Conservation (phyloP, 53 echinoderm and acorn worm species). For the Antedon mediterranea region DNA sequence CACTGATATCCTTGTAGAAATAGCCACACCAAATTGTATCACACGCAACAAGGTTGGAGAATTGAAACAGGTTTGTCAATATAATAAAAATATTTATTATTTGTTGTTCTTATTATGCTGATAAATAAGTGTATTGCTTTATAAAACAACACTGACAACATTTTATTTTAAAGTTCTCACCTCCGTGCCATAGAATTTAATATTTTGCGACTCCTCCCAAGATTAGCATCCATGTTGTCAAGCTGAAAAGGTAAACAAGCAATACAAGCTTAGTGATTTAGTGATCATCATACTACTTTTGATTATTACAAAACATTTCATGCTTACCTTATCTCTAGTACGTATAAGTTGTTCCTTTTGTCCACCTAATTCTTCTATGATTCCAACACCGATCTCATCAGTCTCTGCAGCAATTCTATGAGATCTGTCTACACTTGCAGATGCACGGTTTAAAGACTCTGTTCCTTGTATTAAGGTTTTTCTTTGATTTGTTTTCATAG, state of each 20-base stretch:
- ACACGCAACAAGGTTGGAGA: too few species aligned
- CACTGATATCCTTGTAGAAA: background rate
- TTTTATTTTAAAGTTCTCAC: conserved; percentile 20
- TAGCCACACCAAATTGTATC: background rate
- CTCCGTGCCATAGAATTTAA: conserved; percentile 81
- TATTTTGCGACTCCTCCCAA: conserved; percentile 55
- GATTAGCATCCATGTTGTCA: conserved; percentile 69
- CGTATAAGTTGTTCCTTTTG: conserved; percentile 94
- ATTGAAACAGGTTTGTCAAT: too few species aligned
- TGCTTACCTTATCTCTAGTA: conserved; percentile 71
- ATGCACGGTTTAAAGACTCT: conserved; percentile 54
- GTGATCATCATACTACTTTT: too few species aligned
- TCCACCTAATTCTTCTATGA: conserved; percentile 82
- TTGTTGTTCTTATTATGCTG: too few species aligned
- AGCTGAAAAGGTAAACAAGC: conserved; percentile 35
- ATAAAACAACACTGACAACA: too few species aligned
- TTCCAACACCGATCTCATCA: conserved; percentile 78
- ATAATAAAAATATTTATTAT: too few species aligned
- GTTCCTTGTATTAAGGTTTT: conserved; percentile 58
- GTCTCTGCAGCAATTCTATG: conserved; percentile 81
- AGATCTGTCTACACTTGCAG: conserved; percentile 56
- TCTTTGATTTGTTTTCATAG: conserved; percentile 40
- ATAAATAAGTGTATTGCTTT: too few species aligned
- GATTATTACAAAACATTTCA: too few species aligned
- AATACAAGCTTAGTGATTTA: too few species aligned